Conservation (phyloP, 2,113 vertebrate genomes). For the Dermatemys mawii region DNA sequence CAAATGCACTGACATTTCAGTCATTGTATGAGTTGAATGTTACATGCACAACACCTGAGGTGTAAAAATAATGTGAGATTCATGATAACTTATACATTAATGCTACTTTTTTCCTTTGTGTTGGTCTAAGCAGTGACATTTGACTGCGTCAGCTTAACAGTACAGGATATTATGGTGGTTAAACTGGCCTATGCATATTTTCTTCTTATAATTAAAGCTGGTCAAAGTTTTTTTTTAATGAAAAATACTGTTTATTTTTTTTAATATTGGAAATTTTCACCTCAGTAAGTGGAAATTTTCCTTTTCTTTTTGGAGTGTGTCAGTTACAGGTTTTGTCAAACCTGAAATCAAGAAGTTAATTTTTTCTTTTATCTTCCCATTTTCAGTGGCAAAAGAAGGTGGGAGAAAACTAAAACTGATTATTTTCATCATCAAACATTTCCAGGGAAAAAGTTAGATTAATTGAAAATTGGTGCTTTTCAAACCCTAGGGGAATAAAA, state of each 20-base stretch:
- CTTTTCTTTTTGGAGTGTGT: neutral
- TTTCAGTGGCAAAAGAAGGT: neutral
- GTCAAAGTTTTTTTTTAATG: neutral
- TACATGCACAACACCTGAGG: neutral
- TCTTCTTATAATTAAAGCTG: neutral
- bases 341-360: conserved; percentile 5
- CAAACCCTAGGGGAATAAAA: neutral
- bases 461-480: conserved; percentile 4
- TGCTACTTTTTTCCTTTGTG: neutral
- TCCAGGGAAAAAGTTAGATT: neutral
- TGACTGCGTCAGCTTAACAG: neutral
- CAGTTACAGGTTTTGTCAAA: neutral
- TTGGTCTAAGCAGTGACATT: neutral
- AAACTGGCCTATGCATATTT: neutral
- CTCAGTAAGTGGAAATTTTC: too few relatives aligned
- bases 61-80: neutral
- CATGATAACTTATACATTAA: neutral
- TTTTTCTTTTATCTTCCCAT: neutral
- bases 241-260: neutral
- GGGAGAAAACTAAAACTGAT: neutral
- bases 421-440: neutral
- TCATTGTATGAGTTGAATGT: too few relatives aligned
- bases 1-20: neutral
- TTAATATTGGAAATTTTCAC: neutral
- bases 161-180: neutral